Evolutionary conservation across 30 jellyfish, hydroid and myxozoan species (phyloP).

Genomic region (Mastigias papua): DNA sequence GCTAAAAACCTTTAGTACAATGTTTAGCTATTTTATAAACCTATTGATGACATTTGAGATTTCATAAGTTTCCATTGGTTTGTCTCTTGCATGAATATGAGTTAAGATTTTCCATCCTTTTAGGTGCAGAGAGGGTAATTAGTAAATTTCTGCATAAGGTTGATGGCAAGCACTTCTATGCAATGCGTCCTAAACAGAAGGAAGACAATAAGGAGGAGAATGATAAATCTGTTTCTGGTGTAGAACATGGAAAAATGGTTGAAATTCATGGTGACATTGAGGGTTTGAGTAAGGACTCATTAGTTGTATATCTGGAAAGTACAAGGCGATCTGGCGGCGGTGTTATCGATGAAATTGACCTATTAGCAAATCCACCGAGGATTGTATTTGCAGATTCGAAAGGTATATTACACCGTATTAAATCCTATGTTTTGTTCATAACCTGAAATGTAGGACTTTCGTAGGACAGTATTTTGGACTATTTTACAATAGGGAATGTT

Average conservation of each 20-base stretch:
- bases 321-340: constrained; percentile 18
- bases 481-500: too few species aligned
- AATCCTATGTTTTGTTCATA: too few species aligned
- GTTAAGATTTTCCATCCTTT: background rate
- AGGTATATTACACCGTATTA: too few species aligned
- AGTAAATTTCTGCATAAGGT: background rate
- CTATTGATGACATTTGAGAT: too few species aligned
- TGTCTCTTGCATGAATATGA: background rate
- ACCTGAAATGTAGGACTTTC: too few species aligned
- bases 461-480: too few species aligned
- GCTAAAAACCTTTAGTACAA: too few species aligned
- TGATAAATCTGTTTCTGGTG: background rate
- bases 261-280: constrained; percentile 26
- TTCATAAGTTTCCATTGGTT: too few species aligned
- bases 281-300: background rate
- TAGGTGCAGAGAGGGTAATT: background rate
- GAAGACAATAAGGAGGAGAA: background rate
- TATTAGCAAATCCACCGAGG: background rate
- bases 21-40: too few species aligned
- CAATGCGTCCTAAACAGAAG: background rate
- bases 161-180: background rate
- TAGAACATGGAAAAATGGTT: background rate
- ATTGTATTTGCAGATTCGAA: background rate
- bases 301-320: background rate
- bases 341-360: background rate